Evolutionary conservation across 2,797 vertebrate genomes (phyloP), one percentile per base, ranked within the genome.

Genomic region (Schizopygopsis malacanthus): DNA sequence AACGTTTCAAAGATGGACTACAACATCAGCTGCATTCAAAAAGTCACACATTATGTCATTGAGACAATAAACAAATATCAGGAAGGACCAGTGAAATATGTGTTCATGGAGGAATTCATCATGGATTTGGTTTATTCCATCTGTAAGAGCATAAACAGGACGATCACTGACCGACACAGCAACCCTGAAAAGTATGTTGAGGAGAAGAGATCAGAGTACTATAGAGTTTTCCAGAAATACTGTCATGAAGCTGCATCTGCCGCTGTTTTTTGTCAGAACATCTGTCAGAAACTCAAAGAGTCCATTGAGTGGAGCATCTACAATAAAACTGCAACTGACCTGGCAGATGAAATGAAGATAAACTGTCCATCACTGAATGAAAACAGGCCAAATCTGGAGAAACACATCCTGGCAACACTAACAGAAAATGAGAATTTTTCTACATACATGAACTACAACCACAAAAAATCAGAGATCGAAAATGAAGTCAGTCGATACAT

Each of bases 191-290:
- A 45, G 15, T 92, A 93, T 37, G 81, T 94, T 45, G 22, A 59
- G 11, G 92, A 70, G 43, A 92, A 92, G 84, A 93, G 89, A 86
- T 78, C 89, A 12, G 84, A 93, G 41, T 94, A 92, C 70, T 92
- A 93, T 13, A 89, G 33, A 0, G 91, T 83, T 41, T 95, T 95
- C 89, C 93, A 89, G 85, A 93, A 93, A 20, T 93, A 88, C 56
- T 93, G 89, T 54, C 87, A 87, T 86, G 93, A 91, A 52, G 93
- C 92, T 0, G 1, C 92, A 52, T 93, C 92, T 0, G 1, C 92
- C 39, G 91, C 85, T 72, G 84, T 45, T 1, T 93, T 94, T 85
- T 89, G 87, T 28, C 72, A 63, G n/a, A 91, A 91, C 70, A 79
- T 94, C 6, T 92, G 92, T 65, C 18, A 84, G 1, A 94, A 93